Evolutionary conservation across 2,797 vertebrate species (phyloP).

Genomic region (Clarias laeviceps): DNA sequence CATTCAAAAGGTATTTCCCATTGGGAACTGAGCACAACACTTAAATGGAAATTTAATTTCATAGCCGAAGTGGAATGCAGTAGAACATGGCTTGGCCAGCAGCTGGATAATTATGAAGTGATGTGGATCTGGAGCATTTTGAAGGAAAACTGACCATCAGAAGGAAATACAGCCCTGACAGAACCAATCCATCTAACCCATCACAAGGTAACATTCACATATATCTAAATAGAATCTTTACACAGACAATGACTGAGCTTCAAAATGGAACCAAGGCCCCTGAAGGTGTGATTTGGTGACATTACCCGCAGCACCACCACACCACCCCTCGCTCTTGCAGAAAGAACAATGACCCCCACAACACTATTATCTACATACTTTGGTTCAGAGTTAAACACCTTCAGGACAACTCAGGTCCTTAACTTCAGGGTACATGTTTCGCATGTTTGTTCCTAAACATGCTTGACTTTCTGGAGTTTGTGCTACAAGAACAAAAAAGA

Average conservation of each 20-base stretch:
- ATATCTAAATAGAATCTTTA: neutral
- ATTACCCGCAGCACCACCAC: neutral
- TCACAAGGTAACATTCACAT: neutral
- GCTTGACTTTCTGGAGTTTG: neutral
- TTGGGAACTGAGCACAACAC: neutral
- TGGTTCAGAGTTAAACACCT: neutral
- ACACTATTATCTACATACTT: neutral
- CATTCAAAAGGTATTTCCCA: neutral
- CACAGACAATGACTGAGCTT: neutral
- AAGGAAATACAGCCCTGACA: neutral
- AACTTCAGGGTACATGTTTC: neutral
- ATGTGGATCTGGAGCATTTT: neutral
- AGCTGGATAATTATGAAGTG: neutral
- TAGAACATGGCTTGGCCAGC: neutral
- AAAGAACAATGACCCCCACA: neutral
- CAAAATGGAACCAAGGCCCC: neutral
- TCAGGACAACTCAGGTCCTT: neutral
- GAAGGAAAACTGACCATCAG: neutral
- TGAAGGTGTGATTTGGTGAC: neutral
- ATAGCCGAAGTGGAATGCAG: neutral
- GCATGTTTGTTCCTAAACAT: neutral
- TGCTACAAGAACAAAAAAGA: no score
- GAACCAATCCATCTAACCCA: neutral
- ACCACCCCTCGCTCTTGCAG: neutral
- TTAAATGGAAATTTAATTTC: neutral